phyloP scores from a whole-genome alignment of 2,113 vertebrate genomes.

The Morphnarchus princeps region DNA sequence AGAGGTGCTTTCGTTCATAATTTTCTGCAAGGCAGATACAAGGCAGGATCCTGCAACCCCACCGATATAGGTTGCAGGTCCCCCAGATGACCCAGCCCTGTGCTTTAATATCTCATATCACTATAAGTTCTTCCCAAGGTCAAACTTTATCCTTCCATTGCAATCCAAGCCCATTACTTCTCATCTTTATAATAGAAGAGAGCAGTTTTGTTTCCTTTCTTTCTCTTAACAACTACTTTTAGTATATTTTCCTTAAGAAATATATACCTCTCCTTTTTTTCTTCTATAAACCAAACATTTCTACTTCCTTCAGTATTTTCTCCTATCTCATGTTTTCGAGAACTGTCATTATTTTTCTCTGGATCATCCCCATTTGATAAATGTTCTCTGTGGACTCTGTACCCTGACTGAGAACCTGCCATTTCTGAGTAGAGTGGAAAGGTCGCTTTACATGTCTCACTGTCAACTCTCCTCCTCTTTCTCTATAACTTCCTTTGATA shows the following conservation, averaged over 20 bases:
- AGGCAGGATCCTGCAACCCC: not conserved
- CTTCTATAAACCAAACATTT: not conserved
- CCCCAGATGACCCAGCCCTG: not conserved
- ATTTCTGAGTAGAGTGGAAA: not conserved
- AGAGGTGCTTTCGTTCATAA: rapidly evolving
- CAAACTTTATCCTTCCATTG: not conserved
- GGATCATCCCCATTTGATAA: not conserved
- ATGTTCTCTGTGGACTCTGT: not conserved
- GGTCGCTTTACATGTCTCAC: not conserved
- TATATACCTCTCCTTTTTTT: not conserved
- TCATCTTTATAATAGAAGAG: not conserved
- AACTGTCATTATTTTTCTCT: not conserved
- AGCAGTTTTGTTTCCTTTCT: not conserved
- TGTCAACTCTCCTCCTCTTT: not conserved
- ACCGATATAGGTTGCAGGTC: not conserved
- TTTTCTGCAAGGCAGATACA: not conserved
- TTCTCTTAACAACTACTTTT: not conserved
- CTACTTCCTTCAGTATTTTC: not conserved
- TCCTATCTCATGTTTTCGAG: not conserved
- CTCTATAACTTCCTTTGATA: not conserved
- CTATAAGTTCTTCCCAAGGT: not conserved
- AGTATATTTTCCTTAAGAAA: not conserved
- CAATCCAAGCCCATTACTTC: not conserved
- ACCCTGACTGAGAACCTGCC: not conserved
- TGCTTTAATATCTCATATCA: not conserved